These are phyloP conservation scores for Schizopygopsis pylzovi DNA, from an alignment of 2,797 vertebrate genomes.

Conservation along the genomic window DNA sequence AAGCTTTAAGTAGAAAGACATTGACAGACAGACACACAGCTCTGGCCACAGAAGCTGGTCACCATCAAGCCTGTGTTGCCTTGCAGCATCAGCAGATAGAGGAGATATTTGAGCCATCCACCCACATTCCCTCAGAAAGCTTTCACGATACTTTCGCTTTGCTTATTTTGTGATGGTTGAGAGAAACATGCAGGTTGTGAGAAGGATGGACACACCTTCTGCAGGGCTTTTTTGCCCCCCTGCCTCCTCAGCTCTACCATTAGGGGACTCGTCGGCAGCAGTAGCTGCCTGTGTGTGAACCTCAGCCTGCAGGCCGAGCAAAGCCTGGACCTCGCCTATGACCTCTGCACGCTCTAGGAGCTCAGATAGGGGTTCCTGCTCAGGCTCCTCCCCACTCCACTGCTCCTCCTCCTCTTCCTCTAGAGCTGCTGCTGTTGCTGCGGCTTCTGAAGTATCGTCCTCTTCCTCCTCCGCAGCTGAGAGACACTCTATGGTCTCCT, in stretches of 20 bases:
- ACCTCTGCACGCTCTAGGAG: slow-evolving; percentile 80
- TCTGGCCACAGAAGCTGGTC: slow-evolving; percentile 72
- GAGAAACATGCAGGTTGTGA: slow-evolving; percentile 86
- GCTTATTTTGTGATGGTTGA: slow-evolving; percentile 59
- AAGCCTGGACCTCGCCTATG: slow-evolving; percentile 79
- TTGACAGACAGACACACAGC: slow-evolving; percentile 68
- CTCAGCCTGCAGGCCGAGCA: slow-evolving; percentile 73
- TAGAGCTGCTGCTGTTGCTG: slow-evolving; percentile 83
- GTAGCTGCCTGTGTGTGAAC: slow-evolving; percentile 82
- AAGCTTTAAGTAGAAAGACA: slow-evolving; percentile 66
- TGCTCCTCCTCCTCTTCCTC: slow-evolving; percentile 81
- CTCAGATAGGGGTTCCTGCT: slow-evolving; percentile 80
- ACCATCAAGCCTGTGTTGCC: slow-evolving; percentile 86
- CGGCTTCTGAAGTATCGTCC: slow-evolving; percentile 83
- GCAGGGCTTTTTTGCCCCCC: slow-evolving; percentile 79
- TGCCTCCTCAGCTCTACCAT: slow-evolving; percentile 78
- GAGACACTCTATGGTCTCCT: slow-evolving; percentile 90
- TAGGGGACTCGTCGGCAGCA: slow-evolving; percentile 77
- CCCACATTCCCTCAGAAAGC: slow-evolving; percentile 52
- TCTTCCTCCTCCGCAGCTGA: slow-evolving; percentile 81
- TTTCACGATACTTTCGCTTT: slow-evolving; percentile 46
- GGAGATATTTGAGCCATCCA: slow-evolving; percentile 72
- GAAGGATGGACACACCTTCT: slow-evolving; percentile 91
- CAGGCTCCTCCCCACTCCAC: slow-evolving; percentile 85
- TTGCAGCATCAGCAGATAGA: slow-evolving; percentile 80